Conservation (phyloP, 1,140 invertebrate species). For the Mactra quadrangularis region DNA sequence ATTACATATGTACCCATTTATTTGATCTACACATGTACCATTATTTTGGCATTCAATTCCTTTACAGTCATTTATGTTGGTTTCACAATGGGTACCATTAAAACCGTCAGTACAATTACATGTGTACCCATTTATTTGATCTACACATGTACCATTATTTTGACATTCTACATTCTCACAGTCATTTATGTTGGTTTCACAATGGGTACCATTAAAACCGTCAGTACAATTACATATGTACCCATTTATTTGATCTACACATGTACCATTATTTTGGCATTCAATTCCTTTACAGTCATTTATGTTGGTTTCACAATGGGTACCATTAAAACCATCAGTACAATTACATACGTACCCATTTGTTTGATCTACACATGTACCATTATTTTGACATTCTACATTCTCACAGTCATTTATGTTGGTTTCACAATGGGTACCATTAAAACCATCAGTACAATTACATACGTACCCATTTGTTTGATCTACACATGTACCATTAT, state of each 20-base stretch:
- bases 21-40: slow-evolving; percentile 13
- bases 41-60: no score
- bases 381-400: neutral
- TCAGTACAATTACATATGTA: neutral
- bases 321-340: neutral
- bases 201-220: neutral
- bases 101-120: slow-evolving; percentile 3
- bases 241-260: neutral
- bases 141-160: slow-evolving; percentile 49
- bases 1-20: slow-evolving; percentile 30
- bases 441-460: slow-evolving; percentile 35
- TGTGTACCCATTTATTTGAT: slow-evolving; percentile 32
- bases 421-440: slow-evolving; percentile 44
- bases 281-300: neutral
- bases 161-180: slow-evolving; percentile 22
- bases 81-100: neutral
- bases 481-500: slow-evolving; percentile 43
- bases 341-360: neutral
- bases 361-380: neutral
- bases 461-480: neutral
- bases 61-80: neutral
- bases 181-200: slow-evolving; percentile 25
- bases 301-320: neutral
- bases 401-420: neutral
- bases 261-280: neutral